Base-by-base conservation (phyloP, 64 coral and sea anemone genomes). In the Orbicella faveolata region DNA sequence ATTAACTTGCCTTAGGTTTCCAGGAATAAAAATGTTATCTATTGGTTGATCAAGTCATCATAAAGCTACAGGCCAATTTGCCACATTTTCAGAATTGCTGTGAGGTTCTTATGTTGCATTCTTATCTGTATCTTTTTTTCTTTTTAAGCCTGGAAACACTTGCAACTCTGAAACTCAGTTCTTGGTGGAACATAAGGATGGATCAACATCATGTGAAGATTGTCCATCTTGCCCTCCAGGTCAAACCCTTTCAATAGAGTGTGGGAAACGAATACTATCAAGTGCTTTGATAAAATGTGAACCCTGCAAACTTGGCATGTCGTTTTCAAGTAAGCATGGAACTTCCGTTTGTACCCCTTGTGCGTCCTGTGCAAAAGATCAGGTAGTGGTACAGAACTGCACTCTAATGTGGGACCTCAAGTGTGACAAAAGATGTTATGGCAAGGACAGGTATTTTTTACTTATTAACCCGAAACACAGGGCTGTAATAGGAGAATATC, bases 191-290 rank as follows among this genome's bases (percentile, higher is more conserved):
- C 9, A 72, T 51, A 20, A 1, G 2, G 36, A 84, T 84, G 64
- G 81, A 0, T 19, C 20, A 52, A 69, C 19, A 48, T 52, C 63
- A 0, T 84, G 81, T 26, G 65, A 26, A 17, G 37, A 53, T 52
- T 84, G 81, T 70, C 20, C 26, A 51, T 4, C 10, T 21, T 84
- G 81, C 18, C 81, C 81, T 84, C 63, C 33, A 52, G 81, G 81
- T 0, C 81, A 70, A 69, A 65, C 63, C 2, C 21, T 70, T 4
- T 84, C 81, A 34, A 36, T 10, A 25, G 23, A 44, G 11, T 84
- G 81, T 70, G 81, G 81, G 1, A 70, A 70, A 10, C n/a, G 9
- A n/a, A 11, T 70, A 70, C 20, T 23, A 70, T 10, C 20, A 11
- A n/a, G 25, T 9, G 11, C 67, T 26, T 59, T 55, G 23, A n/a